Evolutionary conservation across 2,113 vertebrate species (phyloP), one percentile per base, ranked within the genome.

Genomic region (Dissostichus mawsoni): DNA sequence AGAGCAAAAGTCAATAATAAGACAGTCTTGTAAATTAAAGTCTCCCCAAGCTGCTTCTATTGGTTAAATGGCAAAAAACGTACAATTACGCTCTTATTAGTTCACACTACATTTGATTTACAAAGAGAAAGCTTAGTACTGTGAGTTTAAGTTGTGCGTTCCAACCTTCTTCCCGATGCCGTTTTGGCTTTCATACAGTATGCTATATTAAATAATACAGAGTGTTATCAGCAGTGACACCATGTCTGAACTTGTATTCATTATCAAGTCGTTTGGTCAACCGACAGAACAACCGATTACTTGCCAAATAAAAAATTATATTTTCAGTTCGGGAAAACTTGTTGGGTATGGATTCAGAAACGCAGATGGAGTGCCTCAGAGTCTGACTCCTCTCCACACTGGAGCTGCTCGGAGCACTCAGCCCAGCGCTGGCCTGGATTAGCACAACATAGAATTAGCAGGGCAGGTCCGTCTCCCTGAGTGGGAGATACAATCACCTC

Each of bases 401-500:
- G 41, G 23, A 68, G 74, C 74, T 51, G 69, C 70, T 57, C 67
- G 48, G 25, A 68, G 69, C 68, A n/a, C 48, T 69, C 76, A 44
- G 76, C 64, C 64, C 33, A 68, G 45, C 44, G 58, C 64, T 74
- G 78, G 78, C 73, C 82, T 83, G 89, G 71, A 90, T 91, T 89
- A 89, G 77, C 80, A 78, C 75, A 79, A 69, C 74, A 74, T 74
- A 55, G 71, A 87, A 83, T 93, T 86, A 85, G 86, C 82, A 66
- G 77, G 80, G 75, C 70, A 66, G 92, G 76, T 84, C 79, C 18
- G 29, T 85, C 83, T 93, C 83, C 57, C 52, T 74, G 69, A 87
- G 74, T 80, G 70, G 56, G 80, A 91, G 90, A 92, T 93, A 88
- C 76, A 85, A 91, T 92, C 90, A 81, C 90, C 78, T 78, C 50